Conservation (phyloP, 1,140 invertebrate genomes). For the Drosophila carrolli region DNA sequence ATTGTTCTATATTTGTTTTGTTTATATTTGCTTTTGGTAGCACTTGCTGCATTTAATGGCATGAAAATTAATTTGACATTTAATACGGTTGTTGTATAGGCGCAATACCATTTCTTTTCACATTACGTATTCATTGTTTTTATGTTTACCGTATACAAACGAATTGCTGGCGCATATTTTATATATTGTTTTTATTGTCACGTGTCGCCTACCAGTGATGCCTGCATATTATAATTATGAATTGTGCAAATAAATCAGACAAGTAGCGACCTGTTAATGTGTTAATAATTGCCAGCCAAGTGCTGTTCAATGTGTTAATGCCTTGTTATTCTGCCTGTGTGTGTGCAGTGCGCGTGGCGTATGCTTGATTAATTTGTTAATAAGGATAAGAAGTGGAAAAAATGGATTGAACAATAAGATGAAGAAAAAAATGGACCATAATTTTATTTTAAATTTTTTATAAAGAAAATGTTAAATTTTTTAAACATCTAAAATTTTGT, state of each 20-base stretch:
- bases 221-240: constrained; percentile 64
- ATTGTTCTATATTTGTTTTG: constrained; percentile 38
- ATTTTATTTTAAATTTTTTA: too few species aligned
- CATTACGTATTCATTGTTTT: constrained; percentile 64
- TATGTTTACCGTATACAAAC: constrained; percentile 57
- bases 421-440: not conserved
- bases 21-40: constrained; percentile 20
- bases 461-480: too few species aligned
- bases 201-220: constrained; percentile 51
- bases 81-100: constrained; percentile 49
- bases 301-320: constrained; percentile 44
- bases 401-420: not conserved
- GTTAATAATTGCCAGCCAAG: constrained; percentile 66
- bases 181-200: constrained; percentile 54
- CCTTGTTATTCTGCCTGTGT: constrained; percentile 18
- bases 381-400: not conserved
- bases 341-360: constrained; percentile 1
- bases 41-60: constrained; percentile 70
- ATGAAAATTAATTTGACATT: constrained; percentile 75
- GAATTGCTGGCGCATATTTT: constrained; percentile 53
- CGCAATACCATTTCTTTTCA: constrained; percentile 21
- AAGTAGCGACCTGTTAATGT: constrained; percentile 68
- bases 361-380: constrained; percentile 34
- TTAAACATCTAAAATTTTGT: too few species aligned
- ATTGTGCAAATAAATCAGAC: constrained; percentile 70